A percentile compares a stretch with the other conserved stretches of the same genome.
Conservation (phyloP, 92 coral and sea anemone genomes). For the Epizoanthus ramosus region DNA sequence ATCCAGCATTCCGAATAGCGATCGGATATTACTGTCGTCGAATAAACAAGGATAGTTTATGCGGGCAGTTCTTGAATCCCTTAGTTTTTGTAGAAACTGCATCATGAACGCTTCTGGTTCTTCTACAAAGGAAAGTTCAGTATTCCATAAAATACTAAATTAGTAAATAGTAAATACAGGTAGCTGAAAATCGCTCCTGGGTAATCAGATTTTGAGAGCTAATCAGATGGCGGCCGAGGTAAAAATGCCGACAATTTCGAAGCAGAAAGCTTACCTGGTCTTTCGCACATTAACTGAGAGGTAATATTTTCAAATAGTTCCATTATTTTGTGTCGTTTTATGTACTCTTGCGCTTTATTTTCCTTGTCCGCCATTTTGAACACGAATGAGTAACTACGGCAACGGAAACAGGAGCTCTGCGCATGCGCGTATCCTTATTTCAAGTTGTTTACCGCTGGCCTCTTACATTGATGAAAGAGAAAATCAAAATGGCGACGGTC, state of each 20-base stretch:
- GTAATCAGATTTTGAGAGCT: background rate
- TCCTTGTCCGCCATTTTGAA: constrained; percentile 91
- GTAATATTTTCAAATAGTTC: constrained; percentile 93
- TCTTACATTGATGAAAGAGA: too few relatives aligned
- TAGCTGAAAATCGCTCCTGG: background rate
- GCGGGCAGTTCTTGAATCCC: constrained; percentile 80
- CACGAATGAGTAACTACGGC: constrained; percentile 50
- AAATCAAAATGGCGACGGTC: background rate
- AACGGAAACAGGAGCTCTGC: constrained; percentile 17
- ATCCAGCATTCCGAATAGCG: constrained; percentile 93
- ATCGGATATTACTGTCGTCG: constrained; percentile 87
- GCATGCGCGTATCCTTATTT: background rate
- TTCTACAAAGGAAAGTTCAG: constrained; percentile 52
- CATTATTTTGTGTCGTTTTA: constrained; percentile 84
- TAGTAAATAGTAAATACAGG: too few relatives aligned
- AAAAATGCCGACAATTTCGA: background rate
- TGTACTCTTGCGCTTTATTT: constrained; percentile 71
- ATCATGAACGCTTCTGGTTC: constrained; percentile 82
- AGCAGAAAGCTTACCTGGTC: constrained; percentile 79
- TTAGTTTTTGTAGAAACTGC: constrained; percentile 78
- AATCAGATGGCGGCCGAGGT: background rate
- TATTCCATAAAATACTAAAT: too few relatives aligned
- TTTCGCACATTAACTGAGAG: constrained; percentile 85
- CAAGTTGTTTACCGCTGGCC: background rate
- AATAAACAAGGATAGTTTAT: constrained; percentile 89